phyloP scores from a whole-genome alignment of 2,888 invertebrate genomes.

The Brenthis daphne region DNA sequence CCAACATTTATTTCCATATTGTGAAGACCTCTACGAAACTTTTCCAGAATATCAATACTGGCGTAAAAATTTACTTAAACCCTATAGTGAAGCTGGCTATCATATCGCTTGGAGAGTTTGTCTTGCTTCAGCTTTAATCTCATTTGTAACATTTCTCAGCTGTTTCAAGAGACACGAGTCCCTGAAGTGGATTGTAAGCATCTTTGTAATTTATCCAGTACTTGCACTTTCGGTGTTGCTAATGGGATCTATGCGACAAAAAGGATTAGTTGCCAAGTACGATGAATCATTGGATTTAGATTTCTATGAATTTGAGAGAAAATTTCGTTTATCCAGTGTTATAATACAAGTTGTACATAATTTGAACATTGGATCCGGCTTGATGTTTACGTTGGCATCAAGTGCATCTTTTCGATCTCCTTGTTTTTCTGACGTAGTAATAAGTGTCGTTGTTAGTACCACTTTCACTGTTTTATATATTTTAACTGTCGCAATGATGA shows the following conservation, averaged over 20 bases:
- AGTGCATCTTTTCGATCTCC: conserved; percentile 60
- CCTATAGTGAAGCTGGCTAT: conserved; percentile 40
- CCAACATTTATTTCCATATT: conserved; percentile 47
- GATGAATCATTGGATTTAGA: conserved; percentile 57
- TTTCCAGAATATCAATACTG: conserved; percentile 71
- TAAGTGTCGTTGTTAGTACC: conserved; percentile 49
- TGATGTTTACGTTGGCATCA: conserved; percentile 57
- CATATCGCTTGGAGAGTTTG: conserved; percentile 62
- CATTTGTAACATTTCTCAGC: conserved; percentile 50
- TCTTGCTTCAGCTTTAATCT: conserved; percentile 58
- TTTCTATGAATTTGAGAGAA: conserved; percentile 50
- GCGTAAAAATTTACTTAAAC: conserved; percentile 47
- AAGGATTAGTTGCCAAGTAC: conserved; percentile 60
- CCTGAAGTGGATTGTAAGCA: conserved; percentile 49
- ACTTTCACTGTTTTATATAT: conserved; percentile 50
- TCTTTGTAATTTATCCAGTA: conserved; percentile 52
- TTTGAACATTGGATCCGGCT: conserved; percentile 60
- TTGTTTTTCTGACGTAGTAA: conserved; percentile 61
- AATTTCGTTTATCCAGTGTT: conserved; percentile 46
- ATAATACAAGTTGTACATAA: conserved; percentile 52
- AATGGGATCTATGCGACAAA: conserved; percentile 67
- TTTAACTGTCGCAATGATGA: conserved; percentile 56
- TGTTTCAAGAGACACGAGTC: conserved; percentile 57
- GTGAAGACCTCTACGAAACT: conserved; percentile 52
- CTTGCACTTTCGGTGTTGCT: conserved; percentile 52